A percentile compares a stretch with the other conserved stretches of the same genome.
Evolutionary conservation across 2,888 invertebrate genomes (phyloP).

Genomic region (Cephus pulcher): DNA sequence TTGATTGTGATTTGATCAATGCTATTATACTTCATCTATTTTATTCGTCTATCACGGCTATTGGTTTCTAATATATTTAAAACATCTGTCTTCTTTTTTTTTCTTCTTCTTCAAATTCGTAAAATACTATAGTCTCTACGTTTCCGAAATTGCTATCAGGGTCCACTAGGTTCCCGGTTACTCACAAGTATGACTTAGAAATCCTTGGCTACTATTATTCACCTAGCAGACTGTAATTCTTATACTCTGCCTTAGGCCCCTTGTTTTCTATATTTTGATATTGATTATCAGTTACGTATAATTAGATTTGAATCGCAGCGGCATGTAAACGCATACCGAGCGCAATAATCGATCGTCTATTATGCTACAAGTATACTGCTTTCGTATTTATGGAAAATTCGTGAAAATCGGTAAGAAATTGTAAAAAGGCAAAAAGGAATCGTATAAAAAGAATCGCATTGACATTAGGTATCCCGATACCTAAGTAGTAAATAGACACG

Average conservation of each 20-base stretch:
- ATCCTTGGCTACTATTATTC: not conserved
- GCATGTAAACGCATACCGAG: not conserved
- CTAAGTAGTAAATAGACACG: not conserved
- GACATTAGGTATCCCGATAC: not conserved
- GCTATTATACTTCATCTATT: not conserved
- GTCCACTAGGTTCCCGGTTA: not conserved
- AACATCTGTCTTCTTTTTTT: not conserved
- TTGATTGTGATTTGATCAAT: not conserved
- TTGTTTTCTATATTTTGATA: constrained; percentile 1
- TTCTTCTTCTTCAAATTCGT: too few species aligned
- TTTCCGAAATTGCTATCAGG: not conserved
- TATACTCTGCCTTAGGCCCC: constrained; percentile 1
- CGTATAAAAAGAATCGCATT: not conserved
- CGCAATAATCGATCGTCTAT: not conserved
- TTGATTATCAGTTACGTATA: not conserved
- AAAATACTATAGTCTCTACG: not conserved
- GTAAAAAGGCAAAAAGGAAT: not conserved
- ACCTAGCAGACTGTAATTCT: not conserved
- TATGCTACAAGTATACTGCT: not conserved
- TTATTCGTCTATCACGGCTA: not conserved
- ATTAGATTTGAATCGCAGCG: not conserved
- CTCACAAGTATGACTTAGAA: too few species aligned
- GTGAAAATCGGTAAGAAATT: not conserved
- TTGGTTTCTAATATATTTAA: not conserved
- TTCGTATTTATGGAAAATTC: not conserved